Evolutionary conservation across 2,888 invertebrate species (phyloP).

Genomic region (Acrocera orbiculus): DNA sequence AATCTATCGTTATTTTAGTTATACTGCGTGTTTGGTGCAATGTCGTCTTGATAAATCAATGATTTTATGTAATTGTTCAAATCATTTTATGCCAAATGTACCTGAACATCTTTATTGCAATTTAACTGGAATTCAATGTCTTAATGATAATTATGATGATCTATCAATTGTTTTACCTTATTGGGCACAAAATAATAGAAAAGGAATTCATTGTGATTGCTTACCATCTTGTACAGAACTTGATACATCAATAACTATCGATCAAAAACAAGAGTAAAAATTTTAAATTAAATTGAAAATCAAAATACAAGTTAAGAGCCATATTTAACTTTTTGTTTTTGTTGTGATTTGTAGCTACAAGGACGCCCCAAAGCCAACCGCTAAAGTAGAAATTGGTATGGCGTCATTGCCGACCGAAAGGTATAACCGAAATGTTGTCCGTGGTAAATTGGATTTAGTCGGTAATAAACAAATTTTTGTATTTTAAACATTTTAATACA

Average conservation of each 20-base stretch:
- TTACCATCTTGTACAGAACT: slow-evolving; percentile 54
- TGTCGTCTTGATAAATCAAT: slow-evolving; percentile 48
- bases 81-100: slow-evolving; percentile 49
- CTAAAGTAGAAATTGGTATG: slow-evolving; percentile 42
- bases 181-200: slow-evolving; percentile 38
- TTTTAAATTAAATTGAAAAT: too few species aligned
- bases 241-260: slow-evolving; percentile 45
- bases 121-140: slow-evolving; percentile 45
- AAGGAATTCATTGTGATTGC: slow-evolving; percentile 48
- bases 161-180: slow-evolving; percentile 46
- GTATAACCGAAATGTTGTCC: slow-evolving; percentile 53
- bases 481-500: not conserved
- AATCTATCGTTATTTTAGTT: slow-evolving; percentile 49
- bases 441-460: slow-evolving; percentile 53
- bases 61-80: slow-evolving; percentile 44
- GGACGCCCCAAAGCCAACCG: slow-evolving; percentile 19
- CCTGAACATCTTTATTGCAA: slow-evolving; percentile 36
- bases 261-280: too few species aligned
- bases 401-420: slow-evolving; percentile 49
- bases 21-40: slow-evolving; percentile 52
- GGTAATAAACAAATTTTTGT: slow-evolving; percentile 31
- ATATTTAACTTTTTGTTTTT: not conserved
- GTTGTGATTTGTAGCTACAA: slow-evolving; percentile 15
- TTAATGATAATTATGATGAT: slow-evolving; percentile 41
- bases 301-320: not conserved